Percentiles rank a stretch among this genome's conserved stretches.
Evolutionary conservation across 2,113 vertebrate species (phyloP).

Genomic region (Crocuta crocuta): DNA sequence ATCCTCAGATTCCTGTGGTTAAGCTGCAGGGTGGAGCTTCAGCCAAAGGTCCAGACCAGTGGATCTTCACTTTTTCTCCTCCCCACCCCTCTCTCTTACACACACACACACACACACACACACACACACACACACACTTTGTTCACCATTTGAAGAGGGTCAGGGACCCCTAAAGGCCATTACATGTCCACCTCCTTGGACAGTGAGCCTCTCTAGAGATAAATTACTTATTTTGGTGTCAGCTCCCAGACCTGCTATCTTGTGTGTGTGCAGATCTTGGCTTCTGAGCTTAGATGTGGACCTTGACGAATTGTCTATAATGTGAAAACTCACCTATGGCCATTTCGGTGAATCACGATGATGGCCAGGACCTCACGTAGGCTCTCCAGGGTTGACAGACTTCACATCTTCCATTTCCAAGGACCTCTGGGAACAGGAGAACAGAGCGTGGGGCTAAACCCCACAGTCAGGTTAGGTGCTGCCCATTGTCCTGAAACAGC

Average conservation of each 20-base stretch:
- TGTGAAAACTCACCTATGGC: background rate
- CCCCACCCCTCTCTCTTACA: too few relatives aligned
- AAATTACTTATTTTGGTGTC: background rate
- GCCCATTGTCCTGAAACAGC: background rate
- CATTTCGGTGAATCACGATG: background rate
- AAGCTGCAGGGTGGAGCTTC: background rate
- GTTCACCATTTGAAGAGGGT: background rate
- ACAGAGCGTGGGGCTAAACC: background rate
- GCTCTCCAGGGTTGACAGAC: background rate
- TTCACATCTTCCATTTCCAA: background rate
- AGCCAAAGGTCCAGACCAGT: background rate
- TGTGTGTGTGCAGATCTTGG: background rate
- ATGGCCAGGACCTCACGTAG: background rate
- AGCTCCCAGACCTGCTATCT: background rate
- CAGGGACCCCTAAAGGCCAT: background rate
- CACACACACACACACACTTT: background rate
- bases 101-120: background rate
- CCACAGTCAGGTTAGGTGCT: background rate
- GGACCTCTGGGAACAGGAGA: background rate
- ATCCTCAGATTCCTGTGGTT: background rate
- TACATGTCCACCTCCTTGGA: background rate
- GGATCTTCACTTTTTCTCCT: background rate
- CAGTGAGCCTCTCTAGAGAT: background rate
- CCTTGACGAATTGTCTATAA: background rate
- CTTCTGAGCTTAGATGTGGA: background rate